These are phyloP conservation scores for Acholoe squamosa DNA, from an alignment of 2,888 invertebrate genomes.

Conservation along the genomic window DNA sequence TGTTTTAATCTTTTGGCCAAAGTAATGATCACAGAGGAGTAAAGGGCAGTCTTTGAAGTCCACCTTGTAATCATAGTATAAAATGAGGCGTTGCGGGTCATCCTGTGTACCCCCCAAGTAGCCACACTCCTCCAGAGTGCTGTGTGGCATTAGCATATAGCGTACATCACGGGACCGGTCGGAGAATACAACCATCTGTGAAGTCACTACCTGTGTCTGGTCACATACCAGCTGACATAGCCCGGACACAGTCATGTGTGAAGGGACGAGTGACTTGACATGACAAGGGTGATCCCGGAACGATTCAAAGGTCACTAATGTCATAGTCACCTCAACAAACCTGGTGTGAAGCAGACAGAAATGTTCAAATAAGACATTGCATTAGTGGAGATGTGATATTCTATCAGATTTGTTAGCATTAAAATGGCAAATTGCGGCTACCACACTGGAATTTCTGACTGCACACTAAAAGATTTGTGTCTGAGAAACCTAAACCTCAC, in stretches of 20 bases:
- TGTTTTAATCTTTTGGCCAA: slow-evolving; percentile 69
- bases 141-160: slow-evolving; percentile 74
- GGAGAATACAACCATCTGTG: slow-evolving; percentile 78
- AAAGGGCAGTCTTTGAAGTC: slow-evolving; percentile 81
- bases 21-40: slow-evolving; percentile 81
- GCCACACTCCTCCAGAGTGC: slow-evolving; percentile 77
- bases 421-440: too few species aligned
- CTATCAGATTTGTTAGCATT: too few species aligned
- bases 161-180: slow-evolving; percentile 76
- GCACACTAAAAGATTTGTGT: too few species aligned
- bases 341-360: slow-evolving; percentile 69
- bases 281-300: slow-evolving; percentile 78
- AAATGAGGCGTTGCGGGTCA: slow-evolving; percentile 75
- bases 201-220: slow-evolving; percentile 76
- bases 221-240: slow-evolving; percentile 77
- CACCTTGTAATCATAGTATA: slow-evolving; percentile 81
- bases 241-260: slow-evolving; percentile 76
- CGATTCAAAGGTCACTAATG: slow-evolving; percentile 79
- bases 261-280: slow-evolving; percentile 77
- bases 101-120: slow-evolving; percentile 76
- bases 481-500: too few species aligned
- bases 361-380: slow-evolving; percentile 55
- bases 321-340: slow-evolving; percentile 75
- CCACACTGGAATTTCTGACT: too few species aligned
- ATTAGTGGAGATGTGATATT: too few species aligned